Evolutionary conservation across 2,113 vertebrate genomes (phyloP).

Genomic region (Salminus brasiliensis): DNA sequence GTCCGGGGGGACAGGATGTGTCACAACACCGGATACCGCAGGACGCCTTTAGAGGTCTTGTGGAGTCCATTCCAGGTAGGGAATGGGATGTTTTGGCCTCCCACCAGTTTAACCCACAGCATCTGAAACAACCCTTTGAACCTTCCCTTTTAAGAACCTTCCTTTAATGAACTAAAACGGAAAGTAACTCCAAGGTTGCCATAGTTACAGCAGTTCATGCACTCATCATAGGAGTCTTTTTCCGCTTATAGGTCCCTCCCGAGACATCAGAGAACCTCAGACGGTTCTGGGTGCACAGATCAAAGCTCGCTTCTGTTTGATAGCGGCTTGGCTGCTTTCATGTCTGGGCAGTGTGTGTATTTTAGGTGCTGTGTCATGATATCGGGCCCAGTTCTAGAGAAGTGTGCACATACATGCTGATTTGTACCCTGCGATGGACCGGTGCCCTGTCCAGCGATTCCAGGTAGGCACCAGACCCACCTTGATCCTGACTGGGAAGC

Average conservation of each 20-base stretch:
- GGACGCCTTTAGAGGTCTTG: no score
- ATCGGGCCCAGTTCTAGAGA: background rate
- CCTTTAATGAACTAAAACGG: background rate
- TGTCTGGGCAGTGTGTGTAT: background rate
- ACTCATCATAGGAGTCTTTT: background rate
- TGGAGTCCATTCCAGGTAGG: no score
- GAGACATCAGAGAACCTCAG: slow-evolving; percentile 13
- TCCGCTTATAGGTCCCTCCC: background rate
- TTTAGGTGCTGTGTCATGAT: background rate
- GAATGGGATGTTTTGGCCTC: no score
- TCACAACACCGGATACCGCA: no score
- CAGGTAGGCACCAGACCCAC: no score
- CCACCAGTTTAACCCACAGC: no score
- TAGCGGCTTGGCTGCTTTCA: slow-evolving; percentile 10
- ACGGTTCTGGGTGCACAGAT: background rate
- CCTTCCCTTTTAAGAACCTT: background rate
- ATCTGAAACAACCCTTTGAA: no score
- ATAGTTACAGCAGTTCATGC: slow-evolving; percentile 3
- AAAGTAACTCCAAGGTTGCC: background rate
- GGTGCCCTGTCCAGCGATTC: no score
- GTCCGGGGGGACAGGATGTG: no score
- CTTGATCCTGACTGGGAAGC: no score
- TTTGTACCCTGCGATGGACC: no score
- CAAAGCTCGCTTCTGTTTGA: slow-evolving; percentile 30
- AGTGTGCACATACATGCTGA: background rate